These are phyloP conservation scores for Rhynchonema sp. DNA, from an alignment of 2,888 invertebrate species.

Conservation along the genomic window DNA sequence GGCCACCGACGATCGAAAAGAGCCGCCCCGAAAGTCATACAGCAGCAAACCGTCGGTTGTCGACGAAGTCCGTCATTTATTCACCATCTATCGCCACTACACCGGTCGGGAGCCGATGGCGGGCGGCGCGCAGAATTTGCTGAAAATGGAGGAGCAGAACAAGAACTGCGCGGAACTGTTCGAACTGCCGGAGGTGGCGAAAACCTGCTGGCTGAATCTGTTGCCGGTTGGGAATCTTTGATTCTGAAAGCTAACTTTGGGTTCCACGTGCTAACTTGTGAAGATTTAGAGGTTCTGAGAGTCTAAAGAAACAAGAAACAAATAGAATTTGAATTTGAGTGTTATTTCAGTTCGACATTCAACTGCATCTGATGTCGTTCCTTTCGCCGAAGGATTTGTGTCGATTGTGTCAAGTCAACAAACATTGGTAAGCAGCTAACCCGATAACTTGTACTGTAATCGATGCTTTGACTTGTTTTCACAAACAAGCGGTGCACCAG, in stretches of 20 bases:
- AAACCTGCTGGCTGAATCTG: neutral
- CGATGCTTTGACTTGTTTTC: too few relatives aligned
- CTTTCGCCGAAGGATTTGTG: slow-evolving; percentile 2
- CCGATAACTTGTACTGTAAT: too few relatives aligned
- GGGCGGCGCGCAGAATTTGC: slow-evolving; percentile 7
- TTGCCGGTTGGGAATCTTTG: neutral
- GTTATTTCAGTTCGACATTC: neutral
- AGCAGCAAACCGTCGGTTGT: neutral
- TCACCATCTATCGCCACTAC: slow-evolving; percentile 2
- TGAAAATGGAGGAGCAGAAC: neutral
- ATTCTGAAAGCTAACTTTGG: too few relatives aligned
- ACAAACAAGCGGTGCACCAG: too few relatives aligned
- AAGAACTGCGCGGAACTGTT: neutral
- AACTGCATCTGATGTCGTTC: slow-evolving; percentile 1
- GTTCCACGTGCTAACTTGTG: too few relatives aligned
- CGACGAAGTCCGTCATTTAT: slow-evolving; percentile 1
- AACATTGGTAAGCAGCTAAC: neutral
- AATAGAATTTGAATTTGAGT: neutral
- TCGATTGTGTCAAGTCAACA: neutral
- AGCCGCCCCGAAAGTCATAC: neutral
- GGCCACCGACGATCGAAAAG: too few relatives aligned
- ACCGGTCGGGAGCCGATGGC: slow-evolving; percentile 6
- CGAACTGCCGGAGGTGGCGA: neutral
- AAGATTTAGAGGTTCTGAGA: too few relatives aligned
- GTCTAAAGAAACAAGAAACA: neutral